phyloP scores from a whole-genome alignment of 2,113 vertebrate genomes.

The Aphelocoma coerulescens region DNA sequence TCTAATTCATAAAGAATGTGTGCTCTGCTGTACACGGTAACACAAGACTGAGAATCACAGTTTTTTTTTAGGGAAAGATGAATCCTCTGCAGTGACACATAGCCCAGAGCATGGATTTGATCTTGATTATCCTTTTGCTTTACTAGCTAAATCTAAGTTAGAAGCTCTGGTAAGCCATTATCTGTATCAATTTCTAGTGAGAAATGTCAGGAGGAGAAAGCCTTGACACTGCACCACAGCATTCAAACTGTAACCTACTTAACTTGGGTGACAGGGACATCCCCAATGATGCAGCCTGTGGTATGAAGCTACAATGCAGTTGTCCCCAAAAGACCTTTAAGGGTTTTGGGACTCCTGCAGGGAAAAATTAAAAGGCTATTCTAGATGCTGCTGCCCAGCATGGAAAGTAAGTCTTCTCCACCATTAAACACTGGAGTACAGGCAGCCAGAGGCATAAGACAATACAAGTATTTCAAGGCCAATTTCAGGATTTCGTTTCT shows the following conservation, averaged over 20 bases:
- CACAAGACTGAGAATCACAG: background rate
- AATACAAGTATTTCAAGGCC: background rate
- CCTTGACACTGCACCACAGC: background rate
- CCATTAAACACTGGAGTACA: background rate
- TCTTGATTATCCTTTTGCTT: background rate
- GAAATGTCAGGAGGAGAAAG: background rate
- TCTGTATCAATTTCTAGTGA: background rate
- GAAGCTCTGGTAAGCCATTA: background rate
- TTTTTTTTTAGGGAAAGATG: background rate
- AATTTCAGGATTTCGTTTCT: background rate
- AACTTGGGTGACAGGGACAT: background rate
- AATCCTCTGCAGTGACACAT: background rate
- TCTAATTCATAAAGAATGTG: background rate
- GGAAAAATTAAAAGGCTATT: background rate
- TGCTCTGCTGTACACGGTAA: background rate
- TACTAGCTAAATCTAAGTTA: background rate
- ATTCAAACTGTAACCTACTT: rapidly evolving
- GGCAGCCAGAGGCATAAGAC: background rate
- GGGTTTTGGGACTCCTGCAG: background rate
- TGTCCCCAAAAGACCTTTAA: background rate
- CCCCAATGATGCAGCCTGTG: background rate
- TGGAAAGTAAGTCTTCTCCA: background rate
- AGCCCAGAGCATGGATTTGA: background rate
- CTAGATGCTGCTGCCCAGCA: background rate
- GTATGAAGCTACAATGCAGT: background rate